Evolutionary conservation across 2,797 vertebrate genomes (phyloP), one percentile per base, ranked within the genome.

Genomic region (Pseudopleuronectes americanus): DNA sequence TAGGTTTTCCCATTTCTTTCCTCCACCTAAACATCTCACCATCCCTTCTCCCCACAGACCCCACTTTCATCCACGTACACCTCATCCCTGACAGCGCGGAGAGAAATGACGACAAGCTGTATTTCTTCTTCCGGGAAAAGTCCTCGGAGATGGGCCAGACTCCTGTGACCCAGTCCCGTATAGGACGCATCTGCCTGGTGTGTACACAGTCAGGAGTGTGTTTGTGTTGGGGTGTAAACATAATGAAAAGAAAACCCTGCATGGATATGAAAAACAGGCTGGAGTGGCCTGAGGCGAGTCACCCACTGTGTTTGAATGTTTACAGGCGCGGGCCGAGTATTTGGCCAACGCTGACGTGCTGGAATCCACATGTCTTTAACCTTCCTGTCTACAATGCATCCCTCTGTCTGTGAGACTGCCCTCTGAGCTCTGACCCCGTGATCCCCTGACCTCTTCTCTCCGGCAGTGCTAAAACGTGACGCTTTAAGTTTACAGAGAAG

Each of bases 71-170:
- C 83, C 96, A 95, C 0, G 95, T 96, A 1, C 96, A 98, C 84
- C 96, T 99, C 77, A 99, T 99, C 83, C 98, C 98, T 0, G 98
- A 99, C 92, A 99, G 97, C 2, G 96, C 95, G 0, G 98, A 99
- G 90, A 96, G 95, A 80, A 99, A 99, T 0, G 98, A 99, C 0
- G 96, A 99, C 94, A 99, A 99, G 77, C 95, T 99, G 48, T 99
- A 99, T 86, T 99, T 99, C 88, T 99, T 99, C 94, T 99, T 99
- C 88, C 96, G 98, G 1, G 98, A 99, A 92, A 98, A 97, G 86
- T 97, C 97, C 0, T 93, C 96, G 0, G 97, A 98, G 87, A 95
- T 96, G 28, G 96, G 96, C 0, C 96, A 98, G 87, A 98, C 92
- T 85, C 96, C 97, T 0, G 95, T 97, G 7, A 93, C 98, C 24